Conservation (phyloP, 2,797 vertebrate species). For the Centroberyx gerrardi region DNA sequence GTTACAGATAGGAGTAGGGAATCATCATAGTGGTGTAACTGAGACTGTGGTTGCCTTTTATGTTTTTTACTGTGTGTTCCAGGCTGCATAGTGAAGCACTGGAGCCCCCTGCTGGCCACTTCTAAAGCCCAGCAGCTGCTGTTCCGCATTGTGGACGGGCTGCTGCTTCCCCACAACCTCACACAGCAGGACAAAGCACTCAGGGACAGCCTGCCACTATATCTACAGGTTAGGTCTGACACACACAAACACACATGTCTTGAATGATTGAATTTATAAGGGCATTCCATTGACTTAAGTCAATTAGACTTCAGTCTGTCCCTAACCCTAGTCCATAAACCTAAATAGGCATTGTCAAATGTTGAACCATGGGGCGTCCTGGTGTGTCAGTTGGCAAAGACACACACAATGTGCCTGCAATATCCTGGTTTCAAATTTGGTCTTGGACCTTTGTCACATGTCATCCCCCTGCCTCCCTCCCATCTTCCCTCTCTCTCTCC, state of each 20-base stretch:
- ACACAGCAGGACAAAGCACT: constrained; percentile 93
- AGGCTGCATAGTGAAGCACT: constrained; percentile 96
- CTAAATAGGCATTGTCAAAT: too few relatives aligned
- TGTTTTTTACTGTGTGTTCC: constrained; percentile 36
- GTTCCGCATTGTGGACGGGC: constrained; percentile 93
- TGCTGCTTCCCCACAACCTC: constrained; percentile 92
- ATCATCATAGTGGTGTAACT: constrained; percentile 3
- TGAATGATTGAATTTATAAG: neutral
- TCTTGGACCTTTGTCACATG: too few relatives aligned
- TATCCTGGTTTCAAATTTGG: too few relatives aligned
- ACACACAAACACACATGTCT: neutral
- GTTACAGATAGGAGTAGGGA: neutral
- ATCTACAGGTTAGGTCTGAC: constrained; percentile 89
- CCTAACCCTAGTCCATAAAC: too few relatives aligned
- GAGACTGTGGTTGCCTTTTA: constrained; percentile 7
- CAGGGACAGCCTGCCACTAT: constrained; percentile 92
- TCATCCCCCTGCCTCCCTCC: too few relatives aligned
- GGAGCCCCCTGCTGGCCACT: constrained; percentile 94
- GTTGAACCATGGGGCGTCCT: too few relatives aligned
- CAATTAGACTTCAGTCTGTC: too few relatives aligned
- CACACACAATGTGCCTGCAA: too few relatives aligned
- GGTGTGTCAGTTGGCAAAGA: too few relatives aligned
- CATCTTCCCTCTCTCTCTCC: too few relatives aligned
- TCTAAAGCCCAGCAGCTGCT: constrained; percentile 95
- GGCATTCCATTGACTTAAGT: neutral